Evolutionary conservation across 2,113 vertebrate genomes (phyloP).

Genomic region (Pangasianodon hypophthalmus): DNA sequence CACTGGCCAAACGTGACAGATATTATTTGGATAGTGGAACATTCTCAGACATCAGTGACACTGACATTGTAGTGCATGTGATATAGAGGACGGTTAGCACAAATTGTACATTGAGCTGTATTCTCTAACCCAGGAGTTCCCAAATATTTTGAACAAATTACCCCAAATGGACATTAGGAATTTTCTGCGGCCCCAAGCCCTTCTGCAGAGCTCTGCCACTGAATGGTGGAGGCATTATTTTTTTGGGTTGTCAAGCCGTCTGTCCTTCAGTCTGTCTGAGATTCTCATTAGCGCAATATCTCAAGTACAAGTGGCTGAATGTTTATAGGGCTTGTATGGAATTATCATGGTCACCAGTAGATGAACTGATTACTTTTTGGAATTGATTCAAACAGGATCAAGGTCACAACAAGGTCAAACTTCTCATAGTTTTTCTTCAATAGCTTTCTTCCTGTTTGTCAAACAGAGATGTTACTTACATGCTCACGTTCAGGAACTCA

Average conservation of each 20-base stretch:
- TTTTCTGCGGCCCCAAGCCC: no score
- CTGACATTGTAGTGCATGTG: not conserved
- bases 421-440: not conserved
- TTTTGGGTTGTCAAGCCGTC: not conserved
- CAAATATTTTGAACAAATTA: not conserved
- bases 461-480: not conserved
- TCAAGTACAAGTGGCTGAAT: not conserved
- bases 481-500: no score
- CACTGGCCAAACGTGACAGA: not conserved
- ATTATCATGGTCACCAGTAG: not conserved
- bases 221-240: not conserved
- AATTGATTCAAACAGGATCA: not conserved
- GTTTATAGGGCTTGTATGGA: not conserved
- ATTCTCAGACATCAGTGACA: not conserved
- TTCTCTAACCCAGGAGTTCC: not conserved
- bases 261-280: not conserved
- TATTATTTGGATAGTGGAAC: not conserved
- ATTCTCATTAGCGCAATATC: not conserved
- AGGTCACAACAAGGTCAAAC: not conserved
- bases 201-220: no score
- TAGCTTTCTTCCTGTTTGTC: not conserved
- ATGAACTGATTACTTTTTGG: not conserved
- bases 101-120: no score
- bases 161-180: no score
- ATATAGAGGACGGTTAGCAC: not conserved